Evolutionary conservation across 2,888 invertebrate species (phyloP).

Genomic region (Mamestra brassicae): DNA sequence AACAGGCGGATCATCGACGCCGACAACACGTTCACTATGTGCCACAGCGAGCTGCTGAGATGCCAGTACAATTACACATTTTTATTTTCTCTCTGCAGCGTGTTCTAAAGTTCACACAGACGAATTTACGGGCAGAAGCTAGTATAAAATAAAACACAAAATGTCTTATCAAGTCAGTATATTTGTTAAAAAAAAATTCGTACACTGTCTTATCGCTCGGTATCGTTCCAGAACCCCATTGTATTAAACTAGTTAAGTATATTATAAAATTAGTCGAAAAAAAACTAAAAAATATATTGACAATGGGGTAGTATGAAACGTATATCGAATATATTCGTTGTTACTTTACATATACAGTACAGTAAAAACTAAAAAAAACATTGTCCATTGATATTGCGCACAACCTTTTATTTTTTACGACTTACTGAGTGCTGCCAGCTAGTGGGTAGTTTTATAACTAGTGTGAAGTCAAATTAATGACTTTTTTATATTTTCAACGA

Average conservation of each 20-base stretch:
- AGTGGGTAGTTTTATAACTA: neutral
- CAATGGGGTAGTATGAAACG: constrained; percentile 90
- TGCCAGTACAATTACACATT: too few relatives aligned
- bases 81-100: too few relatives aligned
- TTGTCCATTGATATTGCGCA: constrained; percentile 49
- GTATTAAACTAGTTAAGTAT: constrained; percentile 78
- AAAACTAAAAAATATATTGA: constrained; percentile 66
- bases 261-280: constrained; percentile 69
- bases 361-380: constrained; percentile 37
- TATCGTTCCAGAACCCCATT: constrained; percentile 91
- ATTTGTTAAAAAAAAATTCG: constrained; percentile 87
- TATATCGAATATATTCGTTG: constrained; percentile 85
- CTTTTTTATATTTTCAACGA: too few relatives aligned
- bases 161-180: constrained; percentile 84
- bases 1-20: too few relatives aligned
- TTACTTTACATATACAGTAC: constrained; percentile 71
- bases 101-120: too few relatives aligned
- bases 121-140: too few relatives aligned
- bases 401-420: constrained; percentile 25
- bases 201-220: constrained; percentile 81
- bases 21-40: too few relatives aligned
- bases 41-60: too few relatives aligned
- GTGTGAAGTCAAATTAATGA: neutral
- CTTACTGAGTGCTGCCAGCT: constrained; percentile 30
- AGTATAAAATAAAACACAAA: constrained; percentile 56